Evolutionary conservation across 2,888 invertebrate genomes (phyloP).

Genomic region (Oxycera nigricornis): DNA sequence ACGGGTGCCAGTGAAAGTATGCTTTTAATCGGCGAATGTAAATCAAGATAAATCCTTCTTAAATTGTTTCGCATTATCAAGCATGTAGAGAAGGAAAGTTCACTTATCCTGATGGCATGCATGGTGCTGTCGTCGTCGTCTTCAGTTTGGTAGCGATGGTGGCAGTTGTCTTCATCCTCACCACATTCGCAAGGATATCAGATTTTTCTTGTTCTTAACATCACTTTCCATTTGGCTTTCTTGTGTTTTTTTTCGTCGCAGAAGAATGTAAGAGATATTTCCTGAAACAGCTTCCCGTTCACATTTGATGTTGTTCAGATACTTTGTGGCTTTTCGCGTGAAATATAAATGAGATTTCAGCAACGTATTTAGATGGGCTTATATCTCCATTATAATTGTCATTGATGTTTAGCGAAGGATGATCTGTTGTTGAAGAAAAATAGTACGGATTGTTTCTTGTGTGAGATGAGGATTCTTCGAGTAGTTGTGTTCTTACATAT

Average conservation of each 20-base stretch:
- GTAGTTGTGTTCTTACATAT: too few relatives aligned
- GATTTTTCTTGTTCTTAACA: not conserved
- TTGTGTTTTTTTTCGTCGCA: not conserved
- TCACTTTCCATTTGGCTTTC: not conserved
- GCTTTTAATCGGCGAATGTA: constrained; percentile 47
- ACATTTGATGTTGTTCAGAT: not conserved
- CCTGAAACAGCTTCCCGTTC: not conserved
- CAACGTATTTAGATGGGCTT: constrained; percentile 17
- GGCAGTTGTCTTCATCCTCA: not conserved
- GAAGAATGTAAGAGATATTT: not conserved
- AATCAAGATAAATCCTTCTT: constrained; percentile 48
- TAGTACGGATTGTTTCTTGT: not conserved
- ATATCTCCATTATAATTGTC: constrained; percentile 35
- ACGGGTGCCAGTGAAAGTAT: constrained; percentile 25
- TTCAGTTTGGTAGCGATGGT: not conserved
- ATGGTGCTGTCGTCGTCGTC: constrained; percentile 17
- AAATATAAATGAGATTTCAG: not conserved
- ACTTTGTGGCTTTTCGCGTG: constrained; percentile 24
- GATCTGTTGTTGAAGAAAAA: not conserved
- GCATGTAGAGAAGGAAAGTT: constrained; percentile 41
- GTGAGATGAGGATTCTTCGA: too few relatives aligned
- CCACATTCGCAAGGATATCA: too few relatives aligned
- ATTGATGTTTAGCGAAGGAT: not conserved
- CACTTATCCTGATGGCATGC: constrained; percentile 26
- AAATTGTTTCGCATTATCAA: constrained; percentile 48